Base-by-base conservation (phyloP, 2,113 vertebrate species). In the Mustela nigripes region DNA sequence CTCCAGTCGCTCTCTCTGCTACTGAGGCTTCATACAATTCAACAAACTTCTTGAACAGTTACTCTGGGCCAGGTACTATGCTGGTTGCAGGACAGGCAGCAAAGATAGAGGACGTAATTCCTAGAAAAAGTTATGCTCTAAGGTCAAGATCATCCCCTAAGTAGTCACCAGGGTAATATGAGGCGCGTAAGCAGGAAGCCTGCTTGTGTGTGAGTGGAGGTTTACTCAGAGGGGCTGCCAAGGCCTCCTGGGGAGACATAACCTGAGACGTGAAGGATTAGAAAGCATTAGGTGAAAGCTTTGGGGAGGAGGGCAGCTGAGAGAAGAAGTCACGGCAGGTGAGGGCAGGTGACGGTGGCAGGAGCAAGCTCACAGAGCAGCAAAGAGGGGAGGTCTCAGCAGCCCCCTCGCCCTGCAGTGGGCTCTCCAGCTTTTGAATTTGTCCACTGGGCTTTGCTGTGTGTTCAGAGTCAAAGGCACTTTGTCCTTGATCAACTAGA, bases 111-210 rank as follows among this genome's bases (percentile, higher is more conserved):
- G 60, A 60, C 22, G 4, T 11, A 12, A 11, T 18, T 7, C 45
- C 5, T 83, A 18, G 42, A 50, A 12, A 3, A 80, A 31, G 33
- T 48, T 11, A 0, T 0, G 11, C 42, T 16, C 3, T 3, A 7
- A 83, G 50, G 36, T 11, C 12, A 19, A 15, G 63, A 42, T 71
- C 56, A 8, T 24, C 15, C 39, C 21, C 0, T 26, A 3, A 39
- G 39, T 1, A 33, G 86, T 39, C 12, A 6, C 4, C 48, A 26
- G 6, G 10, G 21, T 6, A 2, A 21, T 0, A 5, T 1, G 18
- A 15, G 7, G 24, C 26, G 58, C 8, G 4, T 36, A 1, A 26
- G 45, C 39, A 42, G n/a, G 53, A 42, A 45, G 56, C 21, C 15
- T 3, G 11, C 42, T 14, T 1, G 48, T 1, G 39, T 22, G 14